Evolutionary conservation across 1,140 invertebrate genomes (phyloP), one percentile per base, ranked within the genome.

Genomic region (Diorhabda carinulata): DNA sequence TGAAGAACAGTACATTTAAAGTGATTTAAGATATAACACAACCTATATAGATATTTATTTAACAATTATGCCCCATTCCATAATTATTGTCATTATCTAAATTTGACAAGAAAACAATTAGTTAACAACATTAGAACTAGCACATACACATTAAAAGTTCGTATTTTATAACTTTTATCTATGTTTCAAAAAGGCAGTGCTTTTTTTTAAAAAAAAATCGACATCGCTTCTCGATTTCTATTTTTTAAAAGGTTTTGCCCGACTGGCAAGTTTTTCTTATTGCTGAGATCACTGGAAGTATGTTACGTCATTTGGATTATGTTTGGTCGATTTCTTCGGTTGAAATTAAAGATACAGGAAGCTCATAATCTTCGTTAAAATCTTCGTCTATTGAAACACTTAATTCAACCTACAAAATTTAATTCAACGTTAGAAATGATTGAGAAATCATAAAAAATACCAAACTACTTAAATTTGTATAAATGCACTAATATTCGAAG

Each of bases 41-140:
- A 65, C 64, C 64, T 56, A 65, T 47, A 5, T 65, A 52, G 52
- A 47, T 61, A 40, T 59, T 61, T 61, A 41, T n/a, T 61, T 40
- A 73, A 74, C 68, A 70, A 75, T 73, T 64, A 62, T 76, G 78
- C 78, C 78, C 70, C 78, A 79, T 79, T 78, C 76, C 76, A 67
- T 70, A 68, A 74, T 79, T 79, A 79, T 79, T 79, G 78, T 79
- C 78, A 74, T 74, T 25, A 71, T 74, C 71, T 76, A 77, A 74
- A 71, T 67, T 74, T 60, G 64, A 70, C 67, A 67, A 68, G 66
- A 70, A 57, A 64, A 8, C 47, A 52, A n/a, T 52, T 52, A 3
- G 45, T 61, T 67, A 68, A 67, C 67, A 74, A 76, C 66, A 69
- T 70, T 67, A 74, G 66, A 73, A 64, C 61, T 63, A 66, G 69